Evolutionary conservation across 2,113 vertebrate species (phyloP).

Genomic region (Meles meles): DNA sequence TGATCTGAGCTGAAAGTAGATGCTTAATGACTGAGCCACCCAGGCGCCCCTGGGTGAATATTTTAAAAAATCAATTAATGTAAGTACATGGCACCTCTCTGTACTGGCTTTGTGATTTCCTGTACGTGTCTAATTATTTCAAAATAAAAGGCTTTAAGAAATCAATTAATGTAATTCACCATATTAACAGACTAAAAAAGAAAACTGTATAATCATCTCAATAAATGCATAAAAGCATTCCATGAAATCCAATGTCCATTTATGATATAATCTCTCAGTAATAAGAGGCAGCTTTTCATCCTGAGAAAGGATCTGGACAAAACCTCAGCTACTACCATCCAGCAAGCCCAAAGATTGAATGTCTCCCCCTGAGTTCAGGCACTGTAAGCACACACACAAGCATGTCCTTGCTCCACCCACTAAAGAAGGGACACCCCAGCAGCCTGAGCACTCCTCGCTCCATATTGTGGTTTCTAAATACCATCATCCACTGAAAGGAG

Average conservation of each 20-base stretch:
- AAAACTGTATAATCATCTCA: background rate
- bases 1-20: too few species aligned
- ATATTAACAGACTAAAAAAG: background rate
- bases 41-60: background rate
- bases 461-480: background rate
- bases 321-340: accelerated
- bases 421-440: background rate
- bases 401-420: background rate
- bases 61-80: background rate
- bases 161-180: background rate
- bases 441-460: background rate
- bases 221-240: background rate
- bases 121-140: background rate
- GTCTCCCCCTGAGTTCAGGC: background rate
- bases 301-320: background rate
- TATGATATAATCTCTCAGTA: background rate
- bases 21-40: too few species aligned
- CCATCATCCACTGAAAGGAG: background rate
- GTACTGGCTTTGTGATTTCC: background rate
- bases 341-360: background rate
- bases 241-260: background rate
- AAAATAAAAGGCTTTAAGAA: background rate
- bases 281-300: background rate
- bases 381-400: accelerated
- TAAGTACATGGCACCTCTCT: background rate